phyloP scores from a whole-genome alignment of 2,797 vertebrate genomes.

The Linurgus olivaceus region DNA sequence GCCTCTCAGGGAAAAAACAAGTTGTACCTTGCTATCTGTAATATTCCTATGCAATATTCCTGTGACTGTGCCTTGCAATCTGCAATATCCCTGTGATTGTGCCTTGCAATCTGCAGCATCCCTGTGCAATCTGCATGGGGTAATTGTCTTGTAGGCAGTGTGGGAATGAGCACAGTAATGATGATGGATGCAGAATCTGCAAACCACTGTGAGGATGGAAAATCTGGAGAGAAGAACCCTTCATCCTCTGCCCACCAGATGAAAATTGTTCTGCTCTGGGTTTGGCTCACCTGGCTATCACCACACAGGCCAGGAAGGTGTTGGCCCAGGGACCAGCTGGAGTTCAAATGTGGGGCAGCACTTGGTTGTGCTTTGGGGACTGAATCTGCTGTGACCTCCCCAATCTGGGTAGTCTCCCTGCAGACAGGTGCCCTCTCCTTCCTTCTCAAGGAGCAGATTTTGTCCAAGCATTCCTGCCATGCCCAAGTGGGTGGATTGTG shows the following conservation, averaged over 20 bases:
- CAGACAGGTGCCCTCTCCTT: not conserved
- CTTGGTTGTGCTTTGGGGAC: not conserved
- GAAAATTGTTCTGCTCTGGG: not conserved
- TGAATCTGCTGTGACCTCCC: accelerated
- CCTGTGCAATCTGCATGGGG: not conserved
- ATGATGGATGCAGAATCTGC: not conserved
- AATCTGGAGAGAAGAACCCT: not conserved
- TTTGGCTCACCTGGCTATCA: not conserved
- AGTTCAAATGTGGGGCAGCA: not conserved
- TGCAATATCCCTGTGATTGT: not conserved
- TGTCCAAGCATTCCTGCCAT: not conserved
- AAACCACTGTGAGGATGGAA: accelerated
- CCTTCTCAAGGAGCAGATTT: accelerated
- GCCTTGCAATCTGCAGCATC: not conserved
- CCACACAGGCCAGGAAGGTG: accelerated
- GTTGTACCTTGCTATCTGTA: not conserved
- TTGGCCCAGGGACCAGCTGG: not conserved
- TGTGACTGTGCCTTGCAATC: not conserved
- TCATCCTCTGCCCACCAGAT: not conserved
- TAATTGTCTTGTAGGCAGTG: not conserved
- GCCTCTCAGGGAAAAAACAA: not conserved
- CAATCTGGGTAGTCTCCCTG: too few relatives aligned
- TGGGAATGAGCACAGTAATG: not conserved
- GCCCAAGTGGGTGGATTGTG: not conserved
- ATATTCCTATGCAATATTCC: not conserved